These are phyloP conservation scores for Elymnias hypermnestra DNA, from an alignment of 1,140 invertebrate species.

Conservation along the genomic window DNA sequence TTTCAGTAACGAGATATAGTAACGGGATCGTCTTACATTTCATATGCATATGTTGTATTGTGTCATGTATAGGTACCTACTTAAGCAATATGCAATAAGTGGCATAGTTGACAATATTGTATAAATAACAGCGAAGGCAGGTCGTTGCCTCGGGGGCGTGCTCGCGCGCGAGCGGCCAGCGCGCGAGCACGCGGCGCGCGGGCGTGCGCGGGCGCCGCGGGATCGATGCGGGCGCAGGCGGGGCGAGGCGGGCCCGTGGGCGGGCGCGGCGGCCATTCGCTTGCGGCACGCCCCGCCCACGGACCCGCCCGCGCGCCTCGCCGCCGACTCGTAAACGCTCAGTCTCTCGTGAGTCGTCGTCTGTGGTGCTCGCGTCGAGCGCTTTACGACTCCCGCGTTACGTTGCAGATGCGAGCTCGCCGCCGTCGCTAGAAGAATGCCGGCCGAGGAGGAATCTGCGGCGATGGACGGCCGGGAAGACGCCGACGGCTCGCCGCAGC, in stretches of 20 bases:
- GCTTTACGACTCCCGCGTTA: slow-evolving; percentile 25
- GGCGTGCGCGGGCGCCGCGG: slow-evolving; percentile 19
- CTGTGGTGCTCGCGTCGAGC: slow-evolving; percentile 37
- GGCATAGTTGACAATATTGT: too few species aligned
- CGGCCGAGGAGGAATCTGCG: slow-evolving; percentile 65
- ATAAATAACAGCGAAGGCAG: neutral
- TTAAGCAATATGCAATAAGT: too few species aligned
- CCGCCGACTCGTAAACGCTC: slow-evolving; percentile 32
- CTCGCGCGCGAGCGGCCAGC: neutral
- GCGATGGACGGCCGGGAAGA: slow-evolving; percentile 59
- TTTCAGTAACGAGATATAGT: too few species aligned
- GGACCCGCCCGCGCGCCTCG: slow-evolving; percentile 32
- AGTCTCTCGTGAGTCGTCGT: slow-evolving; percentile 60
- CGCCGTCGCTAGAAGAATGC: slow-evolving; percentile 51
- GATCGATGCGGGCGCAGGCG: slow-evolving; percentile 23
- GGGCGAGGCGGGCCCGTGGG: slow-evolving; percentile 29
- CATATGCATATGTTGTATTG: too few species aligned
- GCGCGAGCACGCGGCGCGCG: slow-evolving; percentile 11
- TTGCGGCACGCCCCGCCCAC: slow-evolving; percentile 27
- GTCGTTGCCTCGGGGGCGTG: neutral
- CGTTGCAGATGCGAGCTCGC: slow-evolving; percentile 61
- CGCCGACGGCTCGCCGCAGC: slow-evolving; percentile 65
- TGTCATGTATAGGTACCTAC: too few species aligned
- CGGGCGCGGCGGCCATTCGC: slow-evolving; percentile 39
- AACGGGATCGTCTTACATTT: too few species aligned